These are phyloP conservation scores for Drosophila vallismaia DNA, from an alignment of 2,888 invertebrate species.

Conservation along the genomic window DNA sequence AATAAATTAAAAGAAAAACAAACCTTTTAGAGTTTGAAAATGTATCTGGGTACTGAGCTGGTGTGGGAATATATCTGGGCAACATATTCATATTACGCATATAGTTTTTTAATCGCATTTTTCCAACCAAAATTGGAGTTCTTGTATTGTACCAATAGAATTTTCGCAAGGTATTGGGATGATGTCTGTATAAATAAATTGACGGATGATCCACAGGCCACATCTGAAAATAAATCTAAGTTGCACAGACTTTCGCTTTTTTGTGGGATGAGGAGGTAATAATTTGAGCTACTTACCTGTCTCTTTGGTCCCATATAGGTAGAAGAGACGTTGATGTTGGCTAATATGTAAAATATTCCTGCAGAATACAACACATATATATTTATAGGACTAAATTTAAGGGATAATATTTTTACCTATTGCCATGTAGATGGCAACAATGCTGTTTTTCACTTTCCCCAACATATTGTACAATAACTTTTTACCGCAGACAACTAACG, in stretches of 20 bases:
- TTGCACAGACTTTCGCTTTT: slow-evolving; percentile 22
- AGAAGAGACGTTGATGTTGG: slow-evolving; percentile 35
- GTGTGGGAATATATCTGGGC: slow-evolving; percentile 32
- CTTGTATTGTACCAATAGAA: slow-evolving; percentile 52
- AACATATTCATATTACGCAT: slow-evolving; percentile 38
- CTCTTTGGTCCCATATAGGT: slow-evolving; percentile 38
- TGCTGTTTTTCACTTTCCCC: slow-evolving; percentile 33
- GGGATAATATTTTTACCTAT: slow-evolving; percentile 19
- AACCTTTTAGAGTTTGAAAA: slow-evolving; percentile 32
- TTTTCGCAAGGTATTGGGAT: slow-evolving; percentile 45
- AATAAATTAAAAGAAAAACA: neutral
- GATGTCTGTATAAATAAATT: slow-evolving; percentile 46
- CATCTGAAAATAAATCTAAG: slow-evolving; percentile 16
- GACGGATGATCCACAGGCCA: slow-evolving; percentile 39
- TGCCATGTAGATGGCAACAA: slow-evolving; percentile 37
- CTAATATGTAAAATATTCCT: slow-evolving; percentile 33
- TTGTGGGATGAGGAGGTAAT: neutral
- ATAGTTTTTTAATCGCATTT: slow-evolving; percentile 37
- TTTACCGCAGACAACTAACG: slow-evolving; percentile 28
- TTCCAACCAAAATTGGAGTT: slow-evolving; percentile 48
- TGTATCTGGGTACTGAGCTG: slow-evolving; percentile 10
- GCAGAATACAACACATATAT: neutral
- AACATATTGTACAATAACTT: slow-evolving; percentile 32
- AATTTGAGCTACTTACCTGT: slow-evolving; percentile 16
- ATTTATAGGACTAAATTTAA: neutral